A percentile compares a stretch with the other conserved stretches of the same genome.
These are phyloP conservation scores for Phaenicophaeus curvirostris DNA, from an alignment of 2,797 vertebrate genomes.

Conservation along the genomic window DNA sequence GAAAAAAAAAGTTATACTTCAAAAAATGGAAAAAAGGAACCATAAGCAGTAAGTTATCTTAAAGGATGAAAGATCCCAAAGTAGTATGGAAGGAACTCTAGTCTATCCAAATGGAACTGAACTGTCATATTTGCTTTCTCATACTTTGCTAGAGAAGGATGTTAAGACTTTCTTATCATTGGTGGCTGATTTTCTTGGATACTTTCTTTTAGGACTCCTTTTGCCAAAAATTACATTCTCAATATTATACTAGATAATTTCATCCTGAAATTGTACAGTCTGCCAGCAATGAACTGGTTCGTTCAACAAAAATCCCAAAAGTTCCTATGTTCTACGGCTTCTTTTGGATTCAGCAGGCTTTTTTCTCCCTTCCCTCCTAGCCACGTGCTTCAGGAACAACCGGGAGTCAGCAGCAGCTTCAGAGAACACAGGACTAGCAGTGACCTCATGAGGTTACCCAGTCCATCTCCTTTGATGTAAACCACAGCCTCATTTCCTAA, in stretches of 20 bases:
- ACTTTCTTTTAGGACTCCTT: neutral
- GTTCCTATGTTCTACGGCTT: neutral
- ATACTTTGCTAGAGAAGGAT: neutral
- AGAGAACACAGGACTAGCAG: accelerated
- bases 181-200: neutral
- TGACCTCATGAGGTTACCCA: accelerated
- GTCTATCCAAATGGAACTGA: neutral
- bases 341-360: neutral
- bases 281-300: neutral
- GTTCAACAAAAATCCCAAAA: neutral
- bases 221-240: neutral
- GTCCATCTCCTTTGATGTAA: neutral
- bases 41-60: neutral
- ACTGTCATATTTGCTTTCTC: neutral
- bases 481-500: neutral
- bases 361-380: neutral
- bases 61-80: neutral
- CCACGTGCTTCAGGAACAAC: accelerated
- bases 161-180: accelerated
- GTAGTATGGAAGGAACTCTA: neutral
- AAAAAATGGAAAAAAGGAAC: neutral
- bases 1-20: neutral
- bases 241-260: neutral
- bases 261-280: neutral
- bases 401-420: neutral